Base-by-base conservation (phyloP, 1,140 invertebrate species). In the Colletes latitarsis region DNA sequence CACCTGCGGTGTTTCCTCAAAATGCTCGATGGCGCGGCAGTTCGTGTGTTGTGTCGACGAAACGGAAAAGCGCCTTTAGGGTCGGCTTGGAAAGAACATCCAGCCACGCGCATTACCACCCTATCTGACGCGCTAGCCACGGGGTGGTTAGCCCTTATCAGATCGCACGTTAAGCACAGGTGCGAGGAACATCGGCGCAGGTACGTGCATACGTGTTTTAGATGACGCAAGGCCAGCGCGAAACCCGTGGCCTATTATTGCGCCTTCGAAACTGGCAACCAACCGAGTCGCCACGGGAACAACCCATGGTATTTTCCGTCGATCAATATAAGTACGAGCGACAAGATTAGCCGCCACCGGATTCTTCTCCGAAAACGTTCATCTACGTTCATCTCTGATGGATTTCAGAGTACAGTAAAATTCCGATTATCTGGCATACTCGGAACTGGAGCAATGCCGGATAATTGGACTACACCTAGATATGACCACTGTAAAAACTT, bases 51-150 rank as follows among this genome's bases (percentile, higher is more conserved):
- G 86, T 88, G 89, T 83, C 88, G 87, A 85, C 87, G 83, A 69
- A 91, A 89, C 90, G 89, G 90, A 90, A 90, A 91, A 90, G 89
- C 86, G 82, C 87, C 82, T 90, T 91, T 90, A 91, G 83, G 81
- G 83, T 70, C 66, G 84, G 66, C 84, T 85, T 82, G 80, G 90
- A 92, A 92, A 87, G 89, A 91, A 88, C 90, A 91, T 90, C 89
- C 88, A 83, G 87, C 86, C 83, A 83, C 81, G 84, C 84, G 83
- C 89, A 89, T 90, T 90, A 88, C 86, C 87, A 86, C 87, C 88
- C 89, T 84, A 83, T 87, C 82, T 77, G 76, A 63, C 66, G 21
- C 70, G 77, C 80, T 82, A 58, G 84, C 85, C 66, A 77, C 73
- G 81, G 87, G 85, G 86, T 89, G 81, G 82, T 91, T 91, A 89